A percentile compares a stretch with the other conserved stretches of the same genome.
These are phyloP conservation scores for Peromyscus nudipes DNA, from an alignment of 2,797 vertebrate genomes.

Conservation along the genomic window DNA sequence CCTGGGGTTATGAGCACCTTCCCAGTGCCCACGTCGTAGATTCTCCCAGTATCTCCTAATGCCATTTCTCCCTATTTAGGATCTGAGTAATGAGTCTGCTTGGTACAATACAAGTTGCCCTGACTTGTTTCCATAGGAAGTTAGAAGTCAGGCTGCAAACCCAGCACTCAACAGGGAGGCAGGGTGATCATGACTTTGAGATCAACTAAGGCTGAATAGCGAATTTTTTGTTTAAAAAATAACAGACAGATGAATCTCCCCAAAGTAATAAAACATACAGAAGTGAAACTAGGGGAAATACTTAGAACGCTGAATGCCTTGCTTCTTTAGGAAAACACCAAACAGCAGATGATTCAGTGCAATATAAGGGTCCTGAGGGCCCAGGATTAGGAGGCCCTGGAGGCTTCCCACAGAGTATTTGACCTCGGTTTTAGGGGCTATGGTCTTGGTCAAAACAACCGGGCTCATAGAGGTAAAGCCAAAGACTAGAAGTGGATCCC, in stretches of 20 bases:
- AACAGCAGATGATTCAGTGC: neutral
- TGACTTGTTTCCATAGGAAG: neutral
- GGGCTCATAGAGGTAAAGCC: neutral
- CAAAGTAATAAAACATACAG: neutral
- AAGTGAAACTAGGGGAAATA: neutral
- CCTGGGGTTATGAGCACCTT: neutral
- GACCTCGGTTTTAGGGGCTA: too few species aligned
- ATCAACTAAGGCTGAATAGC: neutral
- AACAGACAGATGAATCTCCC: neutral
- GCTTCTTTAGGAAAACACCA: neutral
- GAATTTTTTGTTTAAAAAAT: neutral
- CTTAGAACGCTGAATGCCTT: neutral
- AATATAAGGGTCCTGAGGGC: too few species aligned
- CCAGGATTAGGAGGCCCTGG: neutral
- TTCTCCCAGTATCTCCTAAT: neutral
- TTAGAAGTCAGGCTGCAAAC: neutral
- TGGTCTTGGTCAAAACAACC: too few species aligned
- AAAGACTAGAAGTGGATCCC: neutral
- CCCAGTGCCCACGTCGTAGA: neutral
- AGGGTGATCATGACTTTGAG: neutral
- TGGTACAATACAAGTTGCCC: neutral
- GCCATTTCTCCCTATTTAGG: neutral
- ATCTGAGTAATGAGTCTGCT: neutral
- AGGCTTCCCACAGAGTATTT: too few species aligned
- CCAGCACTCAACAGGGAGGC: neutral